Percentiles rank a stretch among this genome's conserved stretches.
phyloP scores from a whole-genome alignment of 2,888 invertebrate species.

The Pollenia angustigena region DNA sequence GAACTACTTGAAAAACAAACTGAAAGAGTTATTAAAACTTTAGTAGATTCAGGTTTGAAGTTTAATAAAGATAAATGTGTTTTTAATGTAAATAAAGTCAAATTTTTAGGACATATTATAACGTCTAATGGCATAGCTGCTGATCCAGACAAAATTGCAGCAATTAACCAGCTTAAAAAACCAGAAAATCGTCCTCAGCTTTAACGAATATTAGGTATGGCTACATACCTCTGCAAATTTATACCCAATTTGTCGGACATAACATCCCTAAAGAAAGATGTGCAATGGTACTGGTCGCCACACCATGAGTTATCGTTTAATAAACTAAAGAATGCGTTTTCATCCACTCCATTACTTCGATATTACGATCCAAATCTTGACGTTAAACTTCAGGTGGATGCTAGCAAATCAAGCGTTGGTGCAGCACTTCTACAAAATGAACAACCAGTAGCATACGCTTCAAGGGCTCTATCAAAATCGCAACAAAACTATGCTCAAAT shows the following conservation, averaged over 20 bases:
- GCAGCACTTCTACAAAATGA: conserved; percentile 79
- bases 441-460: conserved; percentile 80
- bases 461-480: conserved; percentile 75
- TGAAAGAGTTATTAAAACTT: conserved; percentile 68
- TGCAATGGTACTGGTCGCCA: conserved; percentile 53
- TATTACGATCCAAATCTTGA: conserved; percentile 76
- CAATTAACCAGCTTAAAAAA: conserved; percentile 74
- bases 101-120: conserved; percentile 78
- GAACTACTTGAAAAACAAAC: conserved; percentile 73
- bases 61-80: conserved; percentile 76
- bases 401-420: conserved; percentile 75
- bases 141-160: conserved; percentile 77
- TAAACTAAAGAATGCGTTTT: conserved; percentile 57
- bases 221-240: too few species aligned
- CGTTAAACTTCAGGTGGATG: conserved; percentile 75
- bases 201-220: too few species aligned
- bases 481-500: conserved; percentile 73
- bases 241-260: too few species aligned
- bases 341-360: conserved; percentile 74
- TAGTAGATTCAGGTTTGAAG: conserved; percentile 74
- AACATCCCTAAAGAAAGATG: conserved; percentile 66
- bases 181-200: too few species aligned
- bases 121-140: conserved; percentile 75
- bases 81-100: conserved; percentile 65
- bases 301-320: conserved; percentile 64